Evolutionary conservation across 2,113 vertebrate genomes (phyloP), one percentile per base, ranked within the genome.

Genomic region (Notothenia rossii): DNA sequence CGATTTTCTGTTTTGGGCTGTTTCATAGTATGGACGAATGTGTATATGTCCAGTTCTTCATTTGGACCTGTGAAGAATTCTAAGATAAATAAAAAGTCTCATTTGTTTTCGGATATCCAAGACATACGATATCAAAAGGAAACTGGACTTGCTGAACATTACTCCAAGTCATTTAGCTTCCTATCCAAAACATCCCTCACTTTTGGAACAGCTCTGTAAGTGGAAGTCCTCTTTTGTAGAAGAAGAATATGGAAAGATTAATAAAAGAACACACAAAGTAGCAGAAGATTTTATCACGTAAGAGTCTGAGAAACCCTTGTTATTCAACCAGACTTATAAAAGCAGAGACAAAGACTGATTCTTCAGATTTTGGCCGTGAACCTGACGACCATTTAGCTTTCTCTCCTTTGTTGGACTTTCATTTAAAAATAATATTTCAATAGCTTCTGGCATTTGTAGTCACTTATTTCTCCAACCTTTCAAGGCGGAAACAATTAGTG

Each of bases 401-500:
- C 14, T 15, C 36, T 43, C 17, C 14, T 65, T 49, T 3, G 14
- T 10, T 49, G 40, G 33, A 43, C 4, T 25, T 70, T 54, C 12
- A 68, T 22, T 18, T 22, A 3, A 45, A 69, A 55, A 43, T 55
- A 18, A 40, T 9, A 18, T 13, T 9, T n/a, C n/a, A n/a, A n/a
- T n/a, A n/a, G n/a, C n/a, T n/a, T n/a, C n/a, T 18, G 40, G 48
- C 53, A 58, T 2, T 18, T 29, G 20, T 0, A 3, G 68, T 20
- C 54, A 46, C 40, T 71, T 17, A 14, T 25, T 29, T 71, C 54
- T 58, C 17, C 5, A 46, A 2, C 40, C 40, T 58, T n/a, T 18
- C 20, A 9, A 70, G 67, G 40, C 10, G 2, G 67, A 70, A 71
- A 58, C 54, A 58, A 46, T 58, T 58, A 71, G 14, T 29, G 53